Percentiles rank a stretch among this genome's conserved stretches.
phyloP scores from a whole-genome alignment of 1,140 invertebrate species.

The Steinernema feltiae region DNA sequence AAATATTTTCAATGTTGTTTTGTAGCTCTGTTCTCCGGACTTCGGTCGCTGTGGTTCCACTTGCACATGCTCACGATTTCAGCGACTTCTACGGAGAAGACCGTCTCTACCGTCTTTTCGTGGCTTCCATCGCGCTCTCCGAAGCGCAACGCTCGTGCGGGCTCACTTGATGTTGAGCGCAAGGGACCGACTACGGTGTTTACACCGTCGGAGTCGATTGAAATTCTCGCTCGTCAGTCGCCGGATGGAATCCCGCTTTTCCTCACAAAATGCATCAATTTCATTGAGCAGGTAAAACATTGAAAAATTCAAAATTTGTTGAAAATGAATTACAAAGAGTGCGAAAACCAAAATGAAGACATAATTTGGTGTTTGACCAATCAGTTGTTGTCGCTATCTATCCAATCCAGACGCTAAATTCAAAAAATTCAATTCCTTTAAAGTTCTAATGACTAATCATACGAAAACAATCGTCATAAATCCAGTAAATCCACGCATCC shows the following conservation, averaged over 20 bases:
- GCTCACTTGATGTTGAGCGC: conserved; percentile 65
- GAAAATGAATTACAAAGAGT: background rate
- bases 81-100: conserved; percentile 17
- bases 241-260: conserved; percentile 75
- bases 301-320: no score
- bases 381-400: no score
- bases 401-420: no score
- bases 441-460: no score
- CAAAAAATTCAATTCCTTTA: no score
- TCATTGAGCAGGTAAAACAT: conserved; percentile 77
- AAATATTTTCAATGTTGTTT: no score
- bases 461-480: no score
- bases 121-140: conserved; percentile 48
- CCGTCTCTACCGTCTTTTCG: conserved; percentile 42
- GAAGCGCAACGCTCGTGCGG: conserved; percentile 61
- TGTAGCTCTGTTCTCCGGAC: no score
- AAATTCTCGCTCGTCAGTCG: conserved; percentile 43
- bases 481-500: no score
- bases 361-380: no score
- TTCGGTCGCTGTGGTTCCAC: background rate
- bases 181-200: conserved; percentile 68
- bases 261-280: conserved; percentile 84
- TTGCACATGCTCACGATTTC: background rate
- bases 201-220: conserved; percentile 72
- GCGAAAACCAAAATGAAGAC: no score